A percentile compares a stretch with the other conserved stretches of the same genome.
Conservation (phyloP, 2,797 vertebrate genomes). For the Triplophysa bombifrons region DNA sequence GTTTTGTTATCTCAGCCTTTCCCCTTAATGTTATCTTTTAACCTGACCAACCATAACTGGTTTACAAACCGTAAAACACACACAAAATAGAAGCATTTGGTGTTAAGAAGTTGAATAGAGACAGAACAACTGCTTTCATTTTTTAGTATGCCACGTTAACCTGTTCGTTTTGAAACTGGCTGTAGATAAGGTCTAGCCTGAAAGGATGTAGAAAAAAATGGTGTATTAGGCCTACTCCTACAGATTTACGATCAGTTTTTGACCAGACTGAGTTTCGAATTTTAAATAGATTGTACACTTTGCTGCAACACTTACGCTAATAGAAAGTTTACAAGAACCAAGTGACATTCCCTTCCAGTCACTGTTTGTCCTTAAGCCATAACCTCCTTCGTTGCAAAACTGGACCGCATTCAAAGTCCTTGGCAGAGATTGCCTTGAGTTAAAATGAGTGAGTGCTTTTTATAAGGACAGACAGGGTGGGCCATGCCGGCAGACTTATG, state of each 20-base stretch:
- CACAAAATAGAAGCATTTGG: neutral
- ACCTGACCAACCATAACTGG: slow-evolving; percentile 1
- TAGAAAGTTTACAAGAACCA: slow-evolving; percentile 58
- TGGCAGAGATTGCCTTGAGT: slow-evolving; percentile 34
- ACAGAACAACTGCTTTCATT: neutral
- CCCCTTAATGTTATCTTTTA: slow-evolving; percentile 37
- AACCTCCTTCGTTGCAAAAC: slow-evolving; percentile 50
- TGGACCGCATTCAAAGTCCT: slow-evolving; percentile 47
- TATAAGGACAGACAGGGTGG: slow-evolving; percentile 32
- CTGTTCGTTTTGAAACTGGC: neutral
- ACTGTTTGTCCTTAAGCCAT: slow-evolving; percentile 62
- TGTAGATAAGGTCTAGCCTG: neutral
- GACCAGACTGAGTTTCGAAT: neutral
- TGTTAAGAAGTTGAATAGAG: neutral
- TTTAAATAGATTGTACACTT: slow-evolving; percentile 46
- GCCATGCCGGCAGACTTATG: neutral
- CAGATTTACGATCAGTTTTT: neutral
- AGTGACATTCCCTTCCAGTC: slow-evolving; percentile 65
- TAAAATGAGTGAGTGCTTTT: slow-evolving; percentile 47
- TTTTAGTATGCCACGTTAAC: neutral
- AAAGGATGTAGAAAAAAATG: neutral
- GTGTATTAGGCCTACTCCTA: neutral
- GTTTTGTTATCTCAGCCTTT: slow-evolving; percentile 40
- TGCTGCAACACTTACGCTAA: slow-evolving; percentile 55
- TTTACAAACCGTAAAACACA: slow-evolving; percentile 10